Evolutionary conservation across 2,888 invertebrate genomes (phyloP).

Genomic region (Byasa hedistus): DNA sequence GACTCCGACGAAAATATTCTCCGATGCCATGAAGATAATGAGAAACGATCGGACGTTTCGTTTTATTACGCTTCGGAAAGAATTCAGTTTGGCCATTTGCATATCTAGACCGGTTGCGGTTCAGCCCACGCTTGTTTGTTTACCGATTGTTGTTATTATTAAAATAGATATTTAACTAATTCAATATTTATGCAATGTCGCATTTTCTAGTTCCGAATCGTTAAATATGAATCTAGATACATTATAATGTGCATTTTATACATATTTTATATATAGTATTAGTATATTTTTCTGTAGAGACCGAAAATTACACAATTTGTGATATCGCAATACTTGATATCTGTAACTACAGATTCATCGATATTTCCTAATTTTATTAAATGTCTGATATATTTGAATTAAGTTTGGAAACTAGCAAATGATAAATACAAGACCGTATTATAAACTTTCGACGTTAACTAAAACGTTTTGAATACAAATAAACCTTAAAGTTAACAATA

Average conservation of each 20-base stretch:
- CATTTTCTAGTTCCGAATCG: background rate
- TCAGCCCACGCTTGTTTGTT: conserved; percentile 25
- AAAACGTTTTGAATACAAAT: background rate
- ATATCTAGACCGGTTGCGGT: conserved; percentile 33
- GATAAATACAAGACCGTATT: background rate
- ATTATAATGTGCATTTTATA: conserved; percentile 4
- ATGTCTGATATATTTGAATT: no score
- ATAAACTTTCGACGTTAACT: background rate
- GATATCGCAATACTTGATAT: no score
- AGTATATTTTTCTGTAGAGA: background rate
- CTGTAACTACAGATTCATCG: no score
- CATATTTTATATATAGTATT: background rate
- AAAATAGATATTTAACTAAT: background rate
- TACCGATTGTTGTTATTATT: conserved; percentile 8
- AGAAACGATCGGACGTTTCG: conserved; percentile 29
- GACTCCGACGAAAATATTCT: conserved; percentile 47
- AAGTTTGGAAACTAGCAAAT: no score
- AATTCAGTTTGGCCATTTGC: conserved; percentile 34
- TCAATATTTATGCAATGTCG: background rate
- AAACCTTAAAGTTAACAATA: no score
- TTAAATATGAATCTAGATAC: conserved; percentile 4
- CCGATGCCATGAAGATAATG: conserved; percentile 34
- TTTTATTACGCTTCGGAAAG: conserved; percentile 32
- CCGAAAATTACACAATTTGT: no score
- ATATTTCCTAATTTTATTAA: no score